Evolutionary conservation across 64 coral and sea anemone genomes (phyloP).

Genomic region (Montipora sp.): DNA sequence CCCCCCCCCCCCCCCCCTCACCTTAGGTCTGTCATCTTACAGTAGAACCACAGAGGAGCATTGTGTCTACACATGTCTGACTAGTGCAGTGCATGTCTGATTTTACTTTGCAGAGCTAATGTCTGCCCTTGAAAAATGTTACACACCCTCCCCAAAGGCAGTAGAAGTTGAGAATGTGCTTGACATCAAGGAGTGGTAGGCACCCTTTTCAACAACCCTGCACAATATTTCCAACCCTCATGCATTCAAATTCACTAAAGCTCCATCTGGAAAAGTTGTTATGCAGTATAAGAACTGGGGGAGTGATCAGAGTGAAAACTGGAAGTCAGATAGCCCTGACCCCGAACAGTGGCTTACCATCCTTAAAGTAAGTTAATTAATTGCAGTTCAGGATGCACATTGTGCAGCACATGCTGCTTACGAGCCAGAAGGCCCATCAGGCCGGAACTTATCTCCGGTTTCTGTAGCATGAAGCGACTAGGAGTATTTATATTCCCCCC

Average conservation of each 20-base stretch:
- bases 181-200: slow-evolving; percentile 43
- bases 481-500: no score
- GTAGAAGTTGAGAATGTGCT: not conserved
- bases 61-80: no score
- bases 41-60: no score
- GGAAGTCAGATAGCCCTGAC: slow-evolving; percentile 28
- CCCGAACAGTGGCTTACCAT: slow-evolving; percentile 31
- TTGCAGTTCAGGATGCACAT: no score
- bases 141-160: slow-evolving; percentile 44
- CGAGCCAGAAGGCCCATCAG: no score
- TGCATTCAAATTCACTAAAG: slow-evolving; percentile 50
- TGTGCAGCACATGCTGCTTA: no score
- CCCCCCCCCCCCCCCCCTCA: no score
- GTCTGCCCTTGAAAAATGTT: slow-evolving; percentile 28
- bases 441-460: no score
- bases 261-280: slow-evolving; percentile 47
- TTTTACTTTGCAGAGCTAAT: slow-evolving; percentile 21
- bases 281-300: slow-evolving; percentile 64
- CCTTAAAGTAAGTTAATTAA: slow-evolving; percentile 22
- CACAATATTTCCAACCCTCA: slow-evolving; percentile 43
- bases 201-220: not conserved
- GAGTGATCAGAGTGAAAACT: slow-evolving; percentile 35
- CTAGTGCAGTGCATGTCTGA: no score
- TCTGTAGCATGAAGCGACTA: no score
- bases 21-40: no score